These are phyloP conservation scores for Meloidogyne chitwoodi DNA, from an alignment of 1,140 invertebrate genomes.

Conservation along the genomic window DNA sequence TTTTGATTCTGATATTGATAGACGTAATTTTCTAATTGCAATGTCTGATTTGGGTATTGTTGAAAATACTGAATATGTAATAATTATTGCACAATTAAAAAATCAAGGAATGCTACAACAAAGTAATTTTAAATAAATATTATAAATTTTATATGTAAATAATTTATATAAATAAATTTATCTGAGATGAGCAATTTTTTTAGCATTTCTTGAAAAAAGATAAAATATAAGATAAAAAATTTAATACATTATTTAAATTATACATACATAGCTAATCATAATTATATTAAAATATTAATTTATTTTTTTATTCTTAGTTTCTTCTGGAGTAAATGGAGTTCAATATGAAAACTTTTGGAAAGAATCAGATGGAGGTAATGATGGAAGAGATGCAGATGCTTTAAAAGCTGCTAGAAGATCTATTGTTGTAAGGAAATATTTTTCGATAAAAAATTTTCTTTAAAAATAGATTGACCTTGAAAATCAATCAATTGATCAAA, in stretches of 20 bases:
- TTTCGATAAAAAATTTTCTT: neutral
- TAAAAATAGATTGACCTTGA: conserved; percentile 31
- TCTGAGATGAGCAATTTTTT: no score
- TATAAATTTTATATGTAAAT: no score
- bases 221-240: no score
- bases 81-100: conserved; percentile 21
- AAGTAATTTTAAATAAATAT: no score
- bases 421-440: conserved; percentile 14
- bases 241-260: no score
- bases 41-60: conserved; percentile 26
- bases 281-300: no score
- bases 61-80: conserved; percentile 35
- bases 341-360: conserved; percentile 25
- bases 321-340: neutral
- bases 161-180: no score
- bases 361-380: conserved; percentile 14
- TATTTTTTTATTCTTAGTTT: neutral
- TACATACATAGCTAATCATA: no score
- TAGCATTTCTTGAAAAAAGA: no score
- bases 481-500: conserved; percentile 5
- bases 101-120: conserved; percentile 34
- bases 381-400: conserved; percentile 35
- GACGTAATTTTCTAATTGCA: conserved; percentile 37
- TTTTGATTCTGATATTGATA: conserved; percentile 26
- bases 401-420: conserved; percentile 16